A percentile compares a stretch with the other conserved stretches of the same genome.
Conservation (phyloP, 2,113 vertebrate genomes). For the Herpailurus yagouaroundi region DNA sequence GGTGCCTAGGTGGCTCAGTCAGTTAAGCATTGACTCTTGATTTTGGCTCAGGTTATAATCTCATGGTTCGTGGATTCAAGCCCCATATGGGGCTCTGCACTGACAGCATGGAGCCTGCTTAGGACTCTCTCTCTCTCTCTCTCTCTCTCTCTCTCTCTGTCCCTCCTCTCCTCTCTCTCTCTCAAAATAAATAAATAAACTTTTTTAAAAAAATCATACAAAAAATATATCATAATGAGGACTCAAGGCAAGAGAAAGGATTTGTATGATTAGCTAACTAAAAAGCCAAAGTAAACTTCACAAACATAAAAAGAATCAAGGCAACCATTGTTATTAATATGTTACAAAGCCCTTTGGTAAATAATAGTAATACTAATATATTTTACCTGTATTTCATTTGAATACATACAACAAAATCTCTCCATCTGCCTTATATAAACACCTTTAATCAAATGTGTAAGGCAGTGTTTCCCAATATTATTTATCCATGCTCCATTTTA, state of each 20-base stretch:
- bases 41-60: no score
- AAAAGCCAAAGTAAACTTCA: constrained; percentile 12
- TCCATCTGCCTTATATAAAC: neutral
- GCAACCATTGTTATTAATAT: neutral
- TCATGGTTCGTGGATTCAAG: no score
- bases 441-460: constrained; percentile 12
- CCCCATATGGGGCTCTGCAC: no score
- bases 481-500: constrained; percentile 23
- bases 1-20: no score
- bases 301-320: neutral
- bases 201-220: neutral
- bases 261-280: neutral
- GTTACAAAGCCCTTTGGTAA: neutral
- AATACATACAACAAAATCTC: constrained; percentile 19
- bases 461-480: neutral
- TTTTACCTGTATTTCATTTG: constrained; percentile 26
- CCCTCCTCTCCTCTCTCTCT: no score
- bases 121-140: no score
- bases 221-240: neutral
- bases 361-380: constrained; percentile 15
- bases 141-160: no score
- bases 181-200: no score
- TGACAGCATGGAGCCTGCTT: no score
- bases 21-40: no score
- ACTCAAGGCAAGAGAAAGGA: neutral